Conservation (phyloP, 2,797 vertebrate species). For the Pteropus rufus region DNA sequence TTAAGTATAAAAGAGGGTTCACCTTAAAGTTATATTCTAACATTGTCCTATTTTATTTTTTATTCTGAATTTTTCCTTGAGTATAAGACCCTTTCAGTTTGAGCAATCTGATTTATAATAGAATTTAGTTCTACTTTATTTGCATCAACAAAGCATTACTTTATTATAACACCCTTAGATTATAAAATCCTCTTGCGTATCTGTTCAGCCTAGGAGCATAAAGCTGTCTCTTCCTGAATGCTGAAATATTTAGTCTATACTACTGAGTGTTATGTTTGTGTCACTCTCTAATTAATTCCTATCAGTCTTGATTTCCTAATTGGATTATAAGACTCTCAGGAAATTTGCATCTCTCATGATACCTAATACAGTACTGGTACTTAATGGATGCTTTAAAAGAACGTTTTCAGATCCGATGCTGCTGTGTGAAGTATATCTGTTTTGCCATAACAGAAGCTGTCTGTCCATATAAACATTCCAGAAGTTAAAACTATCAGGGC, state of each 20-base stretch:
- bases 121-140: neutral
- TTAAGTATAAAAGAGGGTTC: neutral
- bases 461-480: neutral
- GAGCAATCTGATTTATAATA: neutral
- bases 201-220: neutral
- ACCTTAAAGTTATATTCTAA: neutral
- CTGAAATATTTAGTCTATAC: neutral
- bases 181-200: neutral
- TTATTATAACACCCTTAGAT: neutral
- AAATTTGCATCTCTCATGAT: neutral
- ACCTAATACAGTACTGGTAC: neutral
- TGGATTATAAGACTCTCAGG: neutral
- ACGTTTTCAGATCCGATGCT: neutral
- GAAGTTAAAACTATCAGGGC: neutral
- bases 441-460: neutral
- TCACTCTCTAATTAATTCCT: neutral
- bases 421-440: neutral
- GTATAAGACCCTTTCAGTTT: neutral
- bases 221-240: neutral
- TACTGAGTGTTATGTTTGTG: neutral
- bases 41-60: neutral
- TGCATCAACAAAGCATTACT: neutral
- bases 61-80: neutral
- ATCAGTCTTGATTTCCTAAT: neutral
- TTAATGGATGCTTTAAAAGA: neutral